Conservation (phyloP, 2,888 invertebrate species). For the Drosophila multiciliata region DNA sequence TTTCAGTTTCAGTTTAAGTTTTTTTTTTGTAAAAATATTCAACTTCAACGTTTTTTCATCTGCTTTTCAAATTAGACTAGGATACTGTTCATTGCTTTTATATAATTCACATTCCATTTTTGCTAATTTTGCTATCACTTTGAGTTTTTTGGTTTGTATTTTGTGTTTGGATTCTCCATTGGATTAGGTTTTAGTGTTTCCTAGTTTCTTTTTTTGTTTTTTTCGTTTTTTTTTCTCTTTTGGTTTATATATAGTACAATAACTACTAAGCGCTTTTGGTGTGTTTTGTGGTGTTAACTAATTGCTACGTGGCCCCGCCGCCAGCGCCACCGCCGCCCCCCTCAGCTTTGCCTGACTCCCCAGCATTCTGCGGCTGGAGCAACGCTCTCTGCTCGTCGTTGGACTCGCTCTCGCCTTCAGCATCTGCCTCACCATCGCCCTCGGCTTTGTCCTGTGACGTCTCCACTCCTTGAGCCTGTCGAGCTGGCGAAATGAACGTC, state of each 20-base stretch:
- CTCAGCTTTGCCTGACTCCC: constrained; percentile 25
- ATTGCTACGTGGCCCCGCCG: constrained; percentile 84
- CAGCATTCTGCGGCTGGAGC: constrained; percentile 64
- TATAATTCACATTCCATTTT: constrained; percentile 83
- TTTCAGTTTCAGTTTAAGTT: constrained; percentile 37
- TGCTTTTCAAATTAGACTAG: constrained; percentile 74
- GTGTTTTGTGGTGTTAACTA: constrained; percentile 58
- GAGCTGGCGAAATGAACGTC: constrained; percentile 83
- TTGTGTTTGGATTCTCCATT: constrained; percentile 35
- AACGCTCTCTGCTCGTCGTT: constrained; percentile 85
- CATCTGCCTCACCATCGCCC: constrained; percentile 77
- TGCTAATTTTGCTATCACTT: constrained; percentile 80
- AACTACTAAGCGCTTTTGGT: constrained; percentile 67
- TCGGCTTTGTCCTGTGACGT: constrained; percentile 40
- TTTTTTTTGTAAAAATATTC: constrained; percentile 69
- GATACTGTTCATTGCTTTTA: constrained; percentile 84
- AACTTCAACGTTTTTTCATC: constrained; percentile 57
- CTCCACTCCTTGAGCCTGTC: constrained; percentile 69
- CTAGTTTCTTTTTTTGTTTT: neutral
- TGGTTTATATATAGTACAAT: constrained; percentile 46
- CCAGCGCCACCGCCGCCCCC: constrained; percentile 38
- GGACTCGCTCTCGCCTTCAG: constrained; percentile 72
- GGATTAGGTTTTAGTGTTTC: constrained; percentile 23
- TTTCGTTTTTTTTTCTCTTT: constrained; percentile 20
- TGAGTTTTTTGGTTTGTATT: constrained; percentile 59